Percentiles rank a stretch among this genome's conserved stretches.
Evolutionary conservation across 2,797 vertebrate genomes (phyloP).

Genomic region (Acropternis orthonyx): DNA sequence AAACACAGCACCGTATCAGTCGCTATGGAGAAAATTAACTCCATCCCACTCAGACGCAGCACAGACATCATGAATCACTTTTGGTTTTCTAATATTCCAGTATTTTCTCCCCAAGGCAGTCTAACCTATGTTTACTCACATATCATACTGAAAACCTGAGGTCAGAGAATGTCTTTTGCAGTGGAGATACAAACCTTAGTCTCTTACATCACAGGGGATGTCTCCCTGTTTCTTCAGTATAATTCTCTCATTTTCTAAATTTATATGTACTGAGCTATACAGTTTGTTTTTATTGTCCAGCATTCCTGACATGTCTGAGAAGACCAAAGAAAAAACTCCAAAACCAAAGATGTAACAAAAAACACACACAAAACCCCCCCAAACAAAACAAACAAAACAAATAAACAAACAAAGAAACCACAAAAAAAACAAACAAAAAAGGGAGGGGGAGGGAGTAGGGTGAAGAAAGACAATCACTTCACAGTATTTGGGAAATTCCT

Average conservation of each 20-base stretch:
- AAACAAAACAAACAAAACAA: no score
- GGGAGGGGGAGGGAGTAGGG: rapidly evolving
- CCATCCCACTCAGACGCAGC: neutral
- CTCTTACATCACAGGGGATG: neutral
- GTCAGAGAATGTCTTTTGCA: neutral
- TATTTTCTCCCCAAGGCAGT: neutral
- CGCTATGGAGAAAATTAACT: neutral
- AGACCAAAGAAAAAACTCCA: neutral
- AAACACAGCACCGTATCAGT: neutral
- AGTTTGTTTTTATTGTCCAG: neutral
- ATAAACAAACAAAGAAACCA: no score
- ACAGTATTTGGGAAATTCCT: neutral
- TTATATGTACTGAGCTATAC: neutral
- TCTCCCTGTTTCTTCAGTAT: neutral
- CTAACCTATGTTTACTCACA: neutral
- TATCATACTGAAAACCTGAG: neutral
- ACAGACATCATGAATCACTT: neutral
- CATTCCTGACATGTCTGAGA: neutral
- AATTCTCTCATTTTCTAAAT: neutral
- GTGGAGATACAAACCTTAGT: neutral
- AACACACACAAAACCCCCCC: no score
- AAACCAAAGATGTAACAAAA: neutral
- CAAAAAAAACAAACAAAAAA: no score
- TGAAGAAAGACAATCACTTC: neutral
- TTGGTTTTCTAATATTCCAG: neutral